phyloP scores from a whole-genome alignment of 2,797 vertebrate species.

The Alcedo atthis region DNA sequence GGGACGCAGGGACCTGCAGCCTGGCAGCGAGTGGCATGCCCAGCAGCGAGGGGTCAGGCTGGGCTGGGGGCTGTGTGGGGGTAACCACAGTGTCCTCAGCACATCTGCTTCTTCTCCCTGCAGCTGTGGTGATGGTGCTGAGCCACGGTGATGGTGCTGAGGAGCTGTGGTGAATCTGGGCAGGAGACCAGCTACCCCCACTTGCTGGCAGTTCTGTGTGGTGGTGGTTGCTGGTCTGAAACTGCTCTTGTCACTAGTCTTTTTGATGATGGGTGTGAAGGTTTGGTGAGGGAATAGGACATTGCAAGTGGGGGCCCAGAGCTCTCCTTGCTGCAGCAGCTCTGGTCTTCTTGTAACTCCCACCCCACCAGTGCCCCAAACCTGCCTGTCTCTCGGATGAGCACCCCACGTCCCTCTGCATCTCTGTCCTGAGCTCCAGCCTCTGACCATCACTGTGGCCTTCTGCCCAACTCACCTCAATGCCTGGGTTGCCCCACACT shows the following conservation, averaged over 20 bases:
- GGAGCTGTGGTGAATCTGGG: neutral
- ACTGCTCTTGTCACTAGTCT: neutral
- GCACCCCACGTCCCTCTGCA: accelerated
- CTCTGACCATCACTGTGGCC: accelerated
- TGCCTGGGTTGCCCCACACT: accelerated
- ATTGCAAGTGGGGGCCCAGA: neutral
- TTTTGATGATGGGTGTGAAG: neutral
- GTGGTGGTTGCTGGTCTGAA: accelerated
- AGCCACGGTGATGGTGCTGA: neutral
- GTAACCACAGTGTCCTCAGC: accelerated
- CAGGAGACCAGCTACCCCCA: neutral
- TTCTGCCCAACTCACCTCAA: accelerated
- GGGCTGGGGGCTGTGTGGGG: neutral
- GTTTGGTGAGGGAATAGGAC: neutral
- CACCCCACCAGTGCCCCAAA: accelerated
- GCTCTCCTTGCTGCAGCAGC: neutral
- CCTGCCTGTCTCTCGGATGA: neutral
- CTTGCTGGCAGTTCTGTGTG: neutral
- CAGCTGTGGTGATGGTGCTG: accelerated
- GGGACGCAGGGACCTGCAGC: neutral
- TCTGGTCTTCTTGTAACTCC: neutral
- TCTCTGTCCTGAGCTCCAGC: neutral
- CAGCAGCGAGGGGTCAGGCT: neutral
- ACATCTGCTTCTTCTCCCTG: neutral
- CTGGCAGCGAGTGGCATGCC: neutral